phyloP scores from a whole-genome alignment of 2,113 vertebrate genomes.

The Casuarius casuarius region DNA sequence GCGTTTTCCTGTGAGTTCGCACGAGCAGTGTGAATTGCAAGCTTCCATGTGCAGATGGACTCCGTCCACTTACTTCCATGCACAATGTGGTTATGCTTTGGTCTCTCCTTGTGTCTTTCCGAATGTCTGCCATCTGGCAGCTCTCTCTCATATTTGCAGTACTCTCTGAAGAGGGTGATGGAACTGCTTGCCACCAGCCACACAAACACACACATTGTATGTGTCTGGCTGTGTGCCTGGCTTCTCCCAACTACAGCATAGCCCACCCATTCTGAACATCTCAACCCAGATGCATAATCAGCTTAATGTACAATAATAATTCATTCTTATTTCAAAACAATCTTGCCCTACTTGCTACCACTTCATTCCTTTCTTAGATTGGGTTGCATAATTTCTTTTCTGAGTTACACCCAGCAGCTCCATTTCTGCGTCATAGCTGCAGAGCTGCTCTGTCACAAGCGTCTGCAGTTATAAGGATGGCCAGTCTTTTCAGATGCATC shows the following conservation, averaged over 20 bases:
- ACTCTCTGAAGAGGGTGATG: accelerated
- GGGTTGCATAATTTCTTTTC: not conserved
- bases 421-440: accelerated
- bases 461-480: accelerated
- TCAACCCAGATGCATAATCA: not conserved
- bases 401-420: not conserved
- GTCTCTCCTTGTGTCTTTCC: not conserved
- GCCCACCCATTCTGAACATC: not conserved
- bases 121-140: constrained; percentile 31
- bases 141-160: not conserved
- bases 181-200: not conserved
- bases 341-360: constrained; percentile 8
- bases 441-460: not conserved
- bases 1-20: accelerated
- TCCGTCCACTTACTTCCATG: not conserved
- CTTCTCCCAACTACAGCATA: not conserved
- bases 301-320: not conserved
- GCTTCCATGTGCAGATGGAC: not conserved
- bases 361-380: not conserved
- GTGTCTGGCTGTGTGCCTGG: not conserved
- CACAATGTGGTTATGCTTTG: accelerated
- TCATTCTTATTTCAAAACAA: not conserved
- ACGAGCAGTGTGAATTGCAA: not conserved
- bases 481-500: not conserved
- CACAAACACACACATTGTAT: constrained; percentile 19